Conservation (phyloP, 2,797 vertebrate species). For the Poecilia gillii region DNA sequence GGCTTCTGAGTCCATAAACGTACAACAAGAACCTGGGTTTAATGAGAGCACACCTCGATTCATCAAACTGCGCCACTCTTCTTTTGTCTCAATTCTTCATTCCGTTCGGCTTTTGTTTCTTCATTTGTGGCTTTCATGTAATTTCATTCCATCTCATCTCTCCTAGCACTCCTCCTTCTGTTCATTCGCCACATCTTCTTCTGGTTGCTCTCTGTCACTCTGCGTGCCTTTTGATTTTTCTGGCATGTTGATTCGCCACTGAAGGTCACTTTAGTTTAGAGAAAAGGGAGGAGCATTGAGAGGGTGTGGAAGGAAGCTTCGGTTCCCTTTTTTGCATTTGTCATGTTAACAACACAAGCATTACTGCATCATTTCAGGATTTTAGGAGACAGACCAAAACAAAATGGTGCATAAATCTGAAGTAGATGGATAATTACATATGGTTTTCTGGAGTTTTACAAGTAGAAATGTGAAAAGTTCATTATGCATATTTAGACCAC, state of each 20-base stretch:
- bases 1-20: neutral
- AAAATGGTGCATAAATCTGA: neutral
- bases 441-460: neutral
- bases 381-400: neutral
- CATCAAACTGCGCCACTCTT: slow-evolving; percentile 5
- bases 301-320: slow-evolving; percentile 43
- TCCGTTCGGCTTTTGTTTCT: slow-evolving; percentile 5
- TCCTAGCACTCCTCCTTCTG: slow-evolving; percentile 10
- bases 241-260: slow-evolving; percentile 46
- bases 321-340: neutral
- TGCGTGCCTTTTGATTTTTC: slow-evolving; percentile 47
- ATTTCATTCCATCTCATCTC: slow-evolving; percentile 11
- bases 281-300: slow-evolving; percentile 31
- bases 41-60: slow-evolving; percentile 26
- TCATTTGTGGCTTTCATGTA: slow-evolving; percentile 16
- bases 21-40: slow-evolving; percentile 32
- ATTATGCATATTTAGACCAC: neutral
- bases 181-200: slow-evolving; percentile 22
- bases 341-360: neutral
- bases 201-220: slow-evolving; percentile 13
- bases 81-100: slow-evolving; percentile 16
- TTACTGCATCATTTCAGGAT: neutral
- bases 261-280: slow-evolving; percentile 75
- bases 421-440: neutral
- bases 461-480: neutral